A percentile compares a stretch with the other conserved stretches of the same genome.
These are phyloP conservation scores for Diplodus sargus DNA, from an alignment of 2,797 vertebrate species.

Conservation along the genomic window DNA sequence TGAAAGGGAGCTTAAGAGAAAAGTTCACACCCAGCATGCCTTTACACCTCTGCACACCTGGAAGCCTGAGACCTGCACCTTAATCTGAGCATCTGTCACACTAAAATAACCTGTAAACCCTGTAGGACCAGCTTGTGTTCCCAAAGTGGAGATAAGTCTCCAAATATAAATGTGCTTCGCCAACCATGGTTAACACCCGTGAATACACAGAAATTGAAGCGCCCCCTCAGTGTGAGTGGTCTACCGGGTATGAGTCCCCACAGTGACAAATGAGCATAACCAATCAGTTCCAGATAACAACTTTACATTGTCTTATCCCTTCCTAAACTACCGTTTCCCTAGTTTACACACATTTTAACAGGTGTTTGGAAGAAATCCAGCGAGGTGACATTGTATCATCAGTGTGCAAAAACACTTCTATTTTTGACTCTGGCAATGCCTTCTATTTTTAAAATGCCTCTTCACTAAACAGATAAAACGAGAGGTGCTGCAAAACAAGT, in stretches of 20 bases:
- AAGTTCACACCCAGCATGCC: neutral
- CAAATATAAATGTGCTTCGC: neutral
- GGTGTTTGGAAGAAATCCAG: conserved; percentile 33
- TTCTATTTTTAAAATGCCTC: conserved; percentile 68
- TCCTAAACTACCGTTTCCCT: neutral
- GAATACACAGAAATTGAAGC: neutral
- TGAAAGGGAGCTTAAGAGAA: neutral
- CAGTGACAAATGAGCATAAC: neutral
- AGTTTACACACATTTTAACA: conserved; percentile 20
- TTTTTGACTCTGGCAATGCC: conserved; percentile 55
- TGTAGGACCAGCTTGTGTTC: neutral
- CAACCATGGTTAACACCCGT: neutral
- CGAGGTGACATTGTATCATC: conserved; percentile 39
- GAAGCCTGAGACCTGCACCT: neutral
- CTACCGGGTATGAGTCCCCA: neutral
- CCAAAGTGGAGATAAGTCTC: neutral
- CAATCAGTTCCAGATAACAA: neutral
- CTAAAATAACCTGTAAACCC: neutral
- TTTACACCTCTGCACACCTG: neutral
- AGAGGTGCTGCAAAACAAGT: conserved; percentile 56
- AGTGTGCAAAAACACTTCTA: conserved; percentile 45
- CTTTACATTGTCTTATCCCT: conserved; percentile 13
- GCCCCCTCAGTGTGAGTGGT: neutral
- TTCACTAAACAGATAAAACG: conserved; percentile 54
- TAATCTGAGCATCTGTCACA: neutral